Evolutionary conservation across 1,140 invertebrate species (phyloP).

Genomic region (Drosophila virilis): DNA sequence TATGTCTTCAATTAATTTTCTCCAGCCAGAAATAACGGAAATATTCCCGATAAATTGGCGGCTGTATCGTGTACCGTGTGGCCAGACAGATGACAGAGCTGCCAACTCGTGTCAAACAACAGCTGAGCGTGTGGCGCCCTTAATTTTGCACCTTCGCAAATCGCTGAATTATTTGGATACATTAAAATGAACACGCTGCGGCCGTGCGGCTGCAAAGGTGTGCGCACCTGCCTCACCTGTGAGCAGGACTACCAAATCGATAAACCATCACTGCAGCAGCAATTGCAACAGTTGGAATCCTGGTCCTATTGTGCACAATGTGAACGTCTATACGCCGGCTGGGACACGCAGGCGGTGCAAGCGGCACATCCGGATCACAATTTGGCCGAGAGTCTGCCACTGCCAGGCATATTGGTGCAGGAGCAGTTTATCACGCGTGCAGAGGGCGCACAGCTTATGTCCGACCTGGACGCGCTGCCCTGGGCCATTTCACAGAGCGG

Average conservation of each 20-base stretch:
- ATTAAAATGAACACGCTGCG: constrained; percentile 88
- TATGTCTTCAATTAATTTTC: no score
- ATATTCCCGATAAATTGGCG: no score
- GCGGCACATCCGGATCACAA: constrained; percentile 88
- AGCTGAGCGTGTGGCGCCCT: not conserved
- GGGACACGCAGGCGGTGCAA: constrained; percentile 86
- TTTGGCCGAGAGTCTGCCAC: constrained; percentile 86
- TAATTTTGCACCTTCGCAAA: not conserved
- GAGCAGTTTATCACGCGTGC: constrained; percentile 90
- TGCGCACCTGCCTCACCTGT: constrained; percentile 94
- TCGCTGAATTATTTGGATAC: not conserved
- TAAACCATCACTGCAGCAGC: constrained; percentile 83
- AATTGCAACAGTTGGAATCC: constrained; percentile 85
- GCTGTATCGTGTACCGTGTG: not conserved
- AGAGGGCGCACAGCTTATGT: constrained; percentile 90
- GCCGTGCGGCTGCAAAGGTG: constrained; percentile 96
- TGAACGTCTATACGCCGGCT: constrained; percentile 90
- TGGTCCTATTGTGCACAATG: constrained; percentile 92
- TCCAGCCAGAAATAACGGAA: no score
- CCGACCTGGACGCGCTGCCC: constrained; percentile 90
- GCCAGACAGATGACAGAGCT: not conserved
- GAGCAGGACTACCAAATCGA: constrained; percentile 89
- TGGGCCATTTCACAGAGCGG: constrained; percentile 98
- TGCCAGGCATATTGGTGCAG: constrained; percentile 90
- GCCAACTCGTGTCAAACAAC: constrained; percentile 11